Evolutionary conservation across 2,888 invertebrate species (phyloP).

Genomic region (Drosophila mettleri): DNA sequence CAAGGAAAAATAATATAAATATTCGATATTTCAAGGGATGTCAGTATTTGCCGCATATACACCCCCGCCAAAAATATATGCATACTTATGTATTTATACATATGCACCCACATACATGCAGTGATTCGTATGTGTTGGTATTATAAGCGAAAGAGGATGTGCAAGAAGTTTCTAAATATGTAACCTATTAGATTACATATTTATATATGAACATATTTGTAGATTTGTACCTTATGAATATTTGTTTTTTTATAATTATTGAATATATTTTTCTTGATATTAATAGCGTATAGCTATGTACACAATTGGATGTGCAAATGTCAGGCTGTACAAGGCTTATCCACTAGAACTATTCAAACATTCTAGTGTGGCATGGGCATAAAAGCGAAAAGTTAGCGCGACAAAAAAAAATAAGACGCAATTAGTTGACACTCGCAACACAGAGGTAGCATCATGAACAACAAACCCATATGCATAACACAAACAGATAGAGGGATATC

Average conservation of each 20-base stretch:
- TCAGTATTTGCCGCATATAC: constrained; percentile 32
- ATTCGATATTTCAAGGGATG: constrained; percentile 60
- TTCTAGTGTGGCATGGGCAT: constrained; percentile 11
- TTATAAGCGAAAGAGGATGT: constrained; percentile 13
- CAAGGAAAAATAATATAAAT: constrained; percentile 19
- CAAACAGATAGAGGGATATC: constrained; percentile 21
- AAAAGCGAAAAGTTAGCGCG: constrained; percentile 30
- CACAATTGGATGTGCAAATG: constrained; percentile 36
- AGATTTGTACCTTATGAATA: background rate
- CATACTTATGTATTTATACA: constrained; percentile 13
- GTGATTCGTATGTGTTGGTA: constrained; percentile 7
- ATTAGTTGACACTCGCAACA: constrained; percentile 54
- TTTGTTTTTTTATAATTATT: background rate
- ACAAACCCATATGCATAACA: constrained; percentile 40
- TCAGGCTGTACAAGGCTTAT: constrained; percentile 36
- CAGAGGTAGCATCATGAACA: constrained; percentile 43
- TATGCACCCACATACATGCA: constrained; percentile 26
- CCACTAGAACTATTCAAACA: constrained; percentile 43
- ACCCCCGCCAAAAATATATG: constrained; percentile 41
- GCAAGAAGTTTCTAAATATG: constrained; percentile 29
- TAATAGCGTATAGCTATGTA: background rate
- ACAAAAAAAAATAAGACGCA: constrained; percentile 69
- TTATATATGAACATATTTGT: background rate
- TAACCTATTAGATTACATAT: constrained; percentile 15
- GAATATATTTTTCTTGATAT: background rate